A percentile compares a stretch with the other conserved stretches of the same genome.
These are phyloP conservation scores for Hemicrepidius hirtus DNA, from an alignment of 2,888 invertebrate species.

Conservation along the genomic window DNA sequence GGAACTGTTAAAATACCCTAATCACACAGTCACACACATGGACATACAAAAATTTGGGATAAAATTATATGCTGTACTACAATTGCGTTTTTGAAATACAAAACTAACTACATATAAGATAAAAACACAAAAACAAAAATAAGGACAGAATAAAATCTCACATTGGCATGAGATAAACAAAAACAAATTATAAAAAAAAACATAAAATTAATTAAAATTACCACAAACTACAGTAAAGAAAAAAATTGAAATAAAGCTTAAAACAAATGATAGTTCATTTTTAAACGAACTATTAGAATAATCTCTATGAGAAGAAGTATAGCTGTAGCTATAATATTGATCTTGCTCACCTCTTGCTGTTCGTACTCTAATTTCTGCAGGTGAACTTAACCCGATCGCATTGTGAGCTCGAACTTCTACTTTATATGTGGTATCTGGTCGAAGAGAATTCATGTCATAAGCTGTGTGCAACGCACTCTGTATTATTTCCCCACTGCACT, in stretches of 20 bases:
- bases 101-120: constrained; percentile 15
- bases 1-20: constrained; percentile 55
- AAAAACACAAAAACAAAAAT: constrained; percentile 19
- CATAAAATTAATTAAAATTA: constrained; percentile 35
- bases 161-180: neutral
- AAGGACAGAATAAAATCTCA: neutral
- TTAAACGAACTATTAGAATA: constrained; percentile 43
- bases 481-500: constrained; percentile 77
- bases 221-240: constrained; percentile 32
- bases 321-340: constrained; percentile 62
- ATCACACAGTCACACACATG: constrained; percentile 39
- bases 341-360: constrained; percentile 89
- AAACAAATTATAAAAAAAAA: constrained; percentile 28
- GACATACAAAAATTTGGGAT: constrained; percentile 33
- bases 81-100: constrained; percentile 22
- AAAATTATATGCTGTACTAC: constrained; percentile 17
- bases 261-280: constrained; percentile 36
- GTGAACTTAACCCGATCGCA: constrained; percentile 86
- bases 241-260: constrained; percentile 41
- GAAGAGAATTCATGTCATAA: constrained; percentile 81
- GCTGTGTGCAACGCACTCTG: constrained; percentile 79
- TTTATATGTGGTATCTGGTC: constrained; percentile 87
- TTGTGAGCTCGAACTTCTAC: constrained; percentile 91
- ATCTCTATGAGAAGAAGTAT: constrained; percentile 36
- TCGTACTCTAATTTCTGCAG: constrained; percentile 86